These are phyloP conservation scores for Willisornis vidua DNA, from an alignment of 2,113 vertebrate species.

Conservation along the genomic window DNA sequence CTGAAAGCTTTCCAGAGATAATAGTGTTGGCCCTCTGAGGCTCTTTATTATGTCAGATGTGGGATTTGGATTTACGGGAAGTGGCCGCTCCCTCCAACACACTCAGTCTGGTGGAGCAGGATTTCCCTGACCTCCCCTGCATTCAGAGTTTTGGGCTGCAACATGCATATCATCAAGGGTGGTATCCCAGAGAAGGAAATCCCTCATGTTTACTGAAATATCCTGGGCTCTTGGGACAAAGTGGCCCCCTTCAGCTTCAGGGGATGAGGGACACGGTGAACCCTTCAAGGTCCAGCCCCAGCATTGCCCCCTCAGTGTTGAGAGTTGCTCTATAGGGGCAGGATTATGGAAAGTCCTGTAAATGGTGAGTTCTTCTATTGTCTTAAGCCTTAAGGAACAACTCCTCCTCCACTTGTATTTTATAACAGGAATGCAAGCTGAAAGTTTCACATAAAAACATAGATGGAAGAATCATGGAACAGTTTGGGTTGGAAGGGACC, in stretches of 20 bases:
- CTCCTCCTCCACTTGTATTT: background rate
- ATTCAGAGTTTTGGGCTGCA: background rate
- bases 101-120: background rate
- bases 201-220: background rate
- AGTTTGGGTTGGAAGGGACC: background rate
- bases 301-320: background rate
- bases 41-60: constrained; percentile 60
- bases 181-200: background rate
- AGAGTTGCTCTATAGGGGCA: background rate
- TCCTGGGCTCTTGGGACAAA: background rate
- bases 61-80: constrained; percentile 58
- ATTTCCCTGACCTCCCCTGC: background rate
- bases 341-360: background rate
- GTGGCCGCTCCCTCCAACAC: background rate
- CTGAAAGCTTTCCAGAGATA: constrained; percentile 71
- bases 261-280: background rate
- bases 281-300: background rate
- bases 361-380: background rate
- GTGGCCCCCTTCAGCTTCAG: background rate
- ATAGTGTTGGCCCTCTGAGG: constrained; percentile 58
- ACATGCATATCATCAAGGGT: background rate
- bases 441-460: background rate
- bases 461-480: background rate
- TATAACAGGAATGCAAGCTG: background rate
- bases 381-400: background rate